These are phyloP conservation scores for Pseudopleuronectes americanus DNA, from an alignment of 2,797 vertebrate species.

Conservation along the genomic window DNA sequence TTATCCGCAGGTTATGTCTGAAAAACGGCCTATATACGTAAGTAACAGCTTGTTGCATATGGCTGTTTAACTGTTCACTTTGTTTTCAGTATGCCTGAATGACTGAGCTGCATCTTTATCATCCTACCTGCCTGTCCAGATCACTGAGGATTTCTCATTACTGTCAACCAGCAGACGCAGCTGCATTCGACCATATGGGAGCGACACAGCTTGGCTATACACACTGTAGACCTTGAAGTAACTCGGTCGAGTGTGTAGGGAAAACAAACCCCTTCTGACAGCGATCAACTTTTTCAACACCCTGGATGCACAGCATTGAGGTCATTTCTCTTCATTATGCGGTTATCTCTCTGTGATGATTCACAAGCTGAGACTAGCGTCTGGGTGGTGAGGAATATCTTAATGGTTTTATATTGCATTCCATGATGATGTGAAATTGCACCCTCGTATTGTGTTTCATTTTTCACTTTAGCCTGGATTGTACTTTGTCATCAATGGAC, in stretches of 20 bases:
- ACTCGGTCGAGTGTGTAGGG: constrained; percentile 2
- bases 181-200: constrained; percentile 17
- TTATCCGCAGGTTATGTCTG: too few relatives aligned
- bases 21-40: too few relatives aligned
- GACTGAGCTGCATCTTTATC: too few relatives aligned
- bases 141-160: constrained; percentile 2
- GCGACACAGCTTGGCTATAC: background rate
- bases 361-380: constrained; percentile 12
- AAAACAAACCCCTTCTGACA: constrained; percentile 26
- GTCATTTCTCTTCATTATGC: constrained; percentile 28
- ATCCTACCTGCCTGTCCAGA: background rate
- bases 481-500: too few relatives aligned
- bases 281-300: constrained; percentile 16
- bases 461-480: too few relatives aligned
- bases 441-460: too few relatives aligned
- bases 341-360: constrained; percentile 16
- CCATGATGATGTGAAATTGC: too few relatives aligned
- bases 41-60: constrained; percentile 14
- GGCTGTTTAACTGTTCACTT: constrained; percentile 21
- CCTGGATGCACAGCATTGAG: constrained; percentile 4
- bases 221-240: constrained; percentile 20
- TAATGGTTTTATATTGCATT: background rate
- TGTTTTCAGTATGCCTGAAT: constrained; percentile 8
- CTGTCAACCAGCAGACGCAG: constrained; percentile 38
- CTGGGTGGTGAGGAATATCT: background rate